Base-by-base conservation (phyloP, 64 coral and sea anemone species). In the Montipora cactus region DNA sequence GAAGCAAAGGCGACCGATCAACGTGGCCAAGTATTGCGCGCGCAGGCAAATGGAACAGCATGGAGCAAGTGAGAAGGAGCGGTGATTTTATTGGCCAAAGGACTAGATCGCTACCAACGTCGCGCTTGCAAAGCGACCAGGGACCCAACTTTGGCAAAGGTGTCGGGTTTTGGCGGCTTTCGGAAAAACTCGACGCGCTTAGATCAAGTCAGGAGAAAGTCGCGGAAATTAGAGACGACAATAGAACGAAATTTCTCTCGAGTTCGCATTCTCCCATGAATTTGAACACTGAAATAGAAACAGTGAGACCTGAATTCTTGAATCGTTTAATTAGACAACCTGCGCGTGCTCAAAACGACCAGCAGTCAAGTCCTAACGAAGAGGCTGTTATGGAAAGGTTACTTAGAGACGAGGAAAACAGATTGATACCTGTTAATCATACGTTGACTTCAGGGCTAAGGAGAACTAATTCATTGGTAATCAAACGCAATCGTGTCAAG, bases 181-280 rank as follows among this genome's bases (percentile, higher is more conserved):
- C 96, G 72, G 96, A 98, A 50, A 98, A 98, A 79, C 51, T 98
- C 15, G 80, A 98, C 47, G 93, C 93, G 23, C 76, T 98, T n/a
- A 75, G 82, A 4, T 78, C 89, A 11, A 98, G 96, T 79, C 83
- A 76, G 9, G 90, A 96, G 28, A 59, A 88, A 57, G 7, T 96
- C 8, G 62, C 15, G 45, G 82, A 86, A 7, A 48, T 8, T 19
- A 86, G 14, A 72, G 44, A 72, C 66, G 46, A 71, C 49, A 71
- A 1, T 18, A 86, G 49, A 72, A 64, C 45, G 19, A 86, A 72
- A 5, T 8, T 86, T 86, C 11, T 72, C 0, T 8, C 82, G 44
- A 47, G 62, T 50, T 72, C 67, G 8, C 82, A 71, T 45, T 23
- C 67, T 2, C 28, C 80, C 14, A 11, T 49, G 14, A 86, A 71